Evolutionary conservation across 2,797 vertebrate genomes (phyloP).

Genomic region (Eulemur mongoz): DNA sequence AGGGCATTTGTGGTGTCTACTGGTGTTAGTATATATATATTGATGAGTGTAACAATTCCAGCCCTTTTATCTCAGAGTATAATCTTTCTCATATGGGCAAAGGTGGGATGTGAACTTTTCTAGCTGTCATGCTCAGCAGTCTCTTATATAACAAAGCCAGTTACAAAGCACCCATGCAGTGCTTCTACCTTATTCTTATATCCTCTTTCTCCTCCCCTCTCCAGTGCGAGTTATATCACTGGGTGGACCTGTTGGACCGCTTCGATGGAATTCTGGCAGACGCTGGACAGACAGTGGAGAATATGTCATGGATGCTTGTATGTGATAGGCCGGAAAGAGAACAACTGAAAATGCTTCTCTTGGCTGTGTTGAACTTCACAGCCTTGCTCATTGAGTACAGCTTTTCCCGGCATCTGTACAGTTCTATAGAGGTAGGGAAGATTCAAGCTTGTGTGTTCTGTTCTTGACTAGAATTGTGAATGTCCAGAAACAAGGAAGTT

Average conservation of each 20-base stretch:
- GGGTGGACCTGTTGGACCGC: conserved; percentile 97
- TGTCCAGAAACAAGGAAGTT: not conserved
- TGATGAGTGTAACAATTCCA: not conserved
- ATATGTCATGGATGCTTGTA: conserved; percentile 97
- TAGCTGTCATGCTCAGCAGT: not conserved
- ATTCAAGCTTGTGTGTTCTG: not conserved
- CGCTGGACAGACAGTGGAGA: conserved; percentile 96
- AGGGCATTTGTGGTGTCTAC: not conserved
- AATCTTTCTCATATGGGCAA: not conserved
- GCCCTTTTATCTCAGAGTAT: not conserved
- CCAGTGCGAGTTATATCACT: conserved; percentile 98
- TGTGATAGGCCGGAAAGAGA: conserved; percentile 94
- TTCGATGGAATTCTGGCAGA: conserved; percentile 98
- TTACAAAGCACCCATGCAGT: not conserved
- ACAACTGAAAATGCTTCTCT: conserved; percentile 95
- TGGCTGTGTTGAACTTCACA: conserved; percentile 98
- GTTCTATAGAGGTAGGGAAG: conserved; percentile 94
- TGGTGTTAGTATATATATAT: not conserved
- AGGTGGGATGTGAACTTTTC: not conserved
- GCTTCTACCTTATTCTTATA: conserved; percentile 10
- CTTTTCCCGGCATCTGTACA: conserved; percentile 98
- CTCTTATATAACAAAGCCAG: not conserved
- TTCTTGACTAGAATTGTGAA: conserved; percentile 27
- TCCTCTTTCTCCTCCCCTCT: not conserved
- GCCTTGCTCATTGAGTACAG: conserved; percentile 98